Conservation (phyloP, 1,140 invertebrate genomes). For the Pectinophora gossypiella region DNA sequence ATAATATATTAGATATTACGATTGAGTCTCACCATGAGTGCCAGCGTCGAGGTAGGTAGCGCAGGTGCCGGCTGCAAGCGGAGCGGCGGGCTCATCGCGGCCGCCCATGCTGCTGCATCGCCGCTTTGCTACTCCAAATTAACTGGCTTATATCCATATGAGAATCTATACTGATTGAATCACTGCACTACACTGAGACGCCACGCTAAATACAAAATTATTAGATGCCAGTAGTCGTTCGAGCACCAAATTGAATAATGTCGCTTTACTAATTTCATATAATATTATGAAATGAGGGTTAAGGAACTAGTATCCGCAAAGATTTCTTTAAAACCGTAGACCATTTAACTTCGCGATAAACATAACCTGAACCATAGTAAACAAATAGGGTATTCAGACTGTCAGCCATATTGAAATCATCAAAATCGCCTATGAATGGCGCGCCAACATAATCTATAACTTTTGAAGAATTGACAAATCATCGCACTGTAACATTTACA, state of each 20-base stretch:
- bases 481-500: no score
- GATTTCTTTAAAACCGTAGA: not conserved
- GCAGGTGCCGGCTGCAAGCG: conserved; percentile 22
- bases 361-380: not conserved
- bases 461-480: no score
- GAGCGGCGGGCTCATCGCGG: conserved; percentile 47
- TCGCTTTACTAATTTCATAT: not conserved
- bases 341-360: not conserved
- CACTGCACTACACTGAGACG: not conserved
- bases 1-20: no score
- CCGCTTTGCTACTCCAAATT: not conserved
- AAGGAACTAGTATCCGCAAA: not conserved
- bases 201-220: not conserved
- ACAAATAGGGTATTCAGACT: not conserved
- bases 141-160: not conserved
- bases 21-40: conserved; percentile 66
- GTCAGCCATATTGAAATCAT: not conserved
- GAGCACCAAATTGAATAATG: not conserved
- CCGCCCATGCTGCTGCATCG: conserved; percentile 57
- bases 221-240: not conserved
- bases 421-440: no score
- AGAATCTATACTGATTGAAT: not conserved
- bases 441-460: no score
- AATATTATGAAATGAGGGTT: not conserved
- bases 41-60: conserved; percentile 25